A percentile compares a stretch with the other conserved stretches of the same genome.
phyloP scores from a whole-genome alignment of 2,888 invertebrate genomes.

The Ectemnius lituratus region DNA sequence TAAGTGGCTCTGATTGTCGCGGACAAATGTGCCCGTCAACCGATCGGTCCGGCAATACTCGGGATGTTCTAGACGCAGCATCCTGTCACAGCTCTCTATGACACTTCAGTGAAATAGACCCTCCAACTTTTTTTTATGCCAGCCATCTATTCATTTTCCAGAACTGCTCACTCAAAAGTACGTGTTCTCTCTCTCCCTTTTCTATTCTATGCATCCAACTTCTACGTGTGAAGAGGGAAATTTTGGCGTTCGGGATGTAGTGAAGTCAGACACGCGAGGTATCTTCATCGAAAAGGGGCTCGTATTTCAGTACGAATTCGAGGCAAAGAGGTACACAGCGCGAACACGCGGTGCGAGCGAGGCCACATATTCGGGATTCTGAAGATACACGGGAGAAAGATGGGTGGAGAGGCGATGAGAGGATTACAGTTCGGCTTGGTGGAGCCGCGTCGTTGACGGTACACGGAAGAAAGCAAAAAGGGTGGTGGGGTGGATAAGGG shows the following conservation, averaged over 20 bases:
- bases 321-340: slow-evolving; percentile 19
- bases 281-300: slow-evolving; percentile 7
- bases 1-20: slow-evolving; percentile 55
- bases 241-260: too few relatives aligned
- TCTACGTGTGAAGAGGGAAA: too few relatives aligned
- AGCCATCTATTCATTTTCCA: not conserved
- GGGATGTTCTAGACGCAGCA: not conserved
- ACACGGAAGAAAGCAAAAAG: slow-evolving; percentile 43
- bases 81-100: not conserved
- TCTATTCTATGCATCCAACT: too few relatives aligned
- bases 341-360: slow-evolving; percentile 27
- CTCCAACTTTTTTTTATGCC: not conserved
- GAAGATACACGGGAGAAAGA: slow-evolving; percentile 24
- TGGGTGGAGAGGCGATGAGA: slow-evolving; percentile 62
- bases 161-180: not conserved
- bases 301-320: slow-evolving; percentile 17
- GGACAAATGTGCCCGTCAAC: slow-evolving; percentile 52
- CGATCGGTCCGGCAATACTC: slow-evolving; percentile 8
- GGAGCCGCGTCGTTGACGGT: slow-evolving; percentile 41
- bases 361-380: slow-evolving; percentile 36
- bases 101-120: not conserved
- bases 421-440: slow-evolving; percentile 71
- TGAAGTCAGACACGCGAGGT: not conserved
- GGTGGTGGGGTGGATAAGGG: slow-evolving; percentile 30
- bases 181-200: not conserved